phyloP scores from a whole-genome alignment of 1,140 invertebrate species.

The Bombus impatiens region DNA sequence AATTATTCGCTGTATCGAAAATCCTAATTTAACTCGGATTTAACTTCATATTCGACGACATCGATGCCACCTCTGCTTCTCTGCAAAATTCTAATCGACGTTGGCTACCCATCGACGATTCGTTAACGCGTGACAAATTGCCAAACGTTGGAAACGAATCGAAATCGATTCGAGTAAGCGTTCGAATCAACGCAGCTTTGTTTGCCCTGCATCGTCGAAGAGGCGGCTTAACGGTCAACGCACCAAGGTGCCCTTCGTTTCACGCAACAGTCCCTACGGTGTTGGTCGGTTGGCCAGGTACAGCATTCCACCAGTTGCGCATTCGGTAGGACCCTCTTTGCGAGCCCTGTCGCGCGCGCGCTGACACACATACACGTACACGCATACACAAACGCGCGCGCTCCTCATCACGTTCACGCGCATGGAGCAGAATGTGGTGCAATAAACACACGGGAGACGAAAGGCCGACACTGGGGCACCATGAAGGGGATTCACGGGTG shows the following conservation, averaged over 20 bases:
- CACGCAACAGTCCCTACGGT: conserved; percentile 47
- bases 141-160: neutral
- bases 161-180: neutral
- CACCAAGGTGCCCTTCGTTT: conserved; percentile 49
- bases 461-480: conserved; percentile 37
- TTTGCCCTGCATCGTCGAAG: conserved; percentile 28
- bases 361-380: neutral
- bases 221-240: conserved; percentile 46
- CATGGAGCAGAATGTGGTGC: conserved; percentile 33
- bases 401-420: neutral
- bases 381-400: no score
- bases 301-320: conserved; percentile 76
- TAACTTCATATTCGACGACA: no score
- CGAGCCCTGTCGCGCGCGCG: neutral
- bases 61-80: no score
- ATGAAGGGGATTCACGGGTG: conserved; percentile 56
- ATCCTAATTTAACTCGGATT: neutral
- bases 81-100: no score
- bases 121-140: no score
- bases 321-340: conserved; percentile 47
- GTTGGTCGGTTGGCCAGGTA: conserved; percentile 53
- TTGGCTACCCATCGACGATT: no score
- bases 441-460: conserved; percentile 38
- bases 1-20: neutral
- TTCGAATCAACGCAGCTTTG: conserved; percentile 33